Evolutionary conservation across 2,888 invertebrate species (phyloP).

Genomic region (Idaea straminata): DNA sequence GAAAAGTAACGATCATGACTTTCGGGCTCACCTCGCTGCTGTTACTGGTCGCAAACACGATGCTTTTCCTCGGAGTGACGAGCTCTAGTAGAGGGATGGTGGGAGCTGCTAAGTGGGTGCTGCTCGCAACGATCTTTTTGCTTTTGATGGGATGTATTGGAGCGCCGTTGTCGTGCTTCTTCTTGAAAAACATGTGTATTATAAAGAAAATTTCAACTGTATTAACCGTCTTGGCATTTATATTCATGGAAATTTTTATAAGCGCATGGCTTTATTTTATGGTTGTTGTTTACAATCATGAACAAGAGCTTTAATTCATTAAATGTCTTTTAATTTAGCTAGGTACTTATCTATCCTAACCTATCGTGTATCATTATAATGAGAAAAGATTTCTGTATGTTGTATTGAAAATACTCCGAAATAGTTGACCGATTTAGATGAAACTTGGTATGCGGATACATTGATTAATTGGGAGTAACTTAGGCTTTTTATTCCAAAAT

Average conservation of each 20-base stretch:
- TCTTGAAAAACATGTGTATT: slow-evolving; percentile 33
- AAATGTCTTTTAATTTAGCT: not conserved
- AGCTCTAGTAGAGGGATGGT: slow-evolving; percentile 12
- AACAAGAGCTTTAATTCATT: slow-evolving; percentile 11
- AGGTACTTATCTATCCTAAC: too few species aligned
- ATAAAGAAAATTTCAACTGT: slow-evolving; percentile 34
- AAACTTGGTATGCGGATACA: too few species aligned
- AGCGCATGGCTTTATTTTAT: slow-evolving; percentile 50
- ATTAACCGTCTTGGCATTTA: slow-evolving; percentile 16
- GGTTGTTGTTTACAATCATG: slow-evolving; percentile 38
- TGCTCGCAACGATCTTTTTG: slow-evolving; percentile 33
- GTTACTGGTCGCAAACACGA: slow-evolving; percentile 29
- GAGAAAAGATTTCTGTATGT: too few species aligned
- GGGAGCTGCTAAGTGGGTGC: slow-evolving; percentile 21
- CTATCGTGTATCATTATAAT: too few species aligned
- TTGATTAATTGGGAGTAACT: too few species aligned
- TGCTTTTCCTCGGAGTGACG: slow-evolving; percentile 37
- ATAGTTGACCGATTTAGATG: too few species aligned
- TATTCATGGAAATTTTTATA: slow-evolving; percentile 35
- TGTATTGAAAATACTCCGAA: too few species aligned
- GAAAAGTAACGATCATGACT: slow-evolving; percentile 34
- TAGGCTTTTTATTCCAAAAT: too few species aligned
- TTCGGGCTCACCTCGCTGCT: slow-evolving; percentile 38
- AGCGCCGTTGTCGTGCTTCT: slow-evolving; percentile 44
- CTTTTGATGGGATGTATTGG: slow-evolving; percentile 27